Evolutionary conservation across 1,140 invertebrate genomes (phyloP), one percentile per base, ranked within the genome.

Genomic region (Agrypnia vestita): DNA sequence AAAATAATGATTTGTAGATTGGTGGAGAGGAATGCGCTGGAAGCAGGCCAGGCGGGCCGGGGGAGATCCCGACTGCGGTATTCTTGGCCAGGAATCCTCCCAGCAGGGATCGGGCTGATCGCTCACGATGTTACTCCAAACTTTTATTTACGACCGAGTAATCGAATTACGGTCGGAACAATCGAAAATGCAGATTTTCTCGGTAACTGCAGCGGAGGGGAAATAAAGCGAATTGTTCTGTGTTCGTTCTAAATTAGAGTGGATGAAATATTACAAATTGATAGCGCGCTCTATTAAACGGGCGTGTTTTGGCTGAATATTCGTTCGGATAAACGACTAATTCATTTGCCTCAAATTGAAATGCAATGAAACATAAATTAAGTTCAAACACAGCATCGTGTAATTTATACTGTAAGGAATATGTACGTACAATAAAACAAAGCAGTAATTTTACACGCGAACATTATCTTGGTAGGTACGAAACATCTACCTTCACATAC

Each of bases 91-190:
- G 77, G 74, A 79, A 79, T 73, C 69, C 74, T 21, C 44, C 17
- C 46, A 6, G 6, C 25, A 13, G 44, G 21, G 69, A 72, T 79
- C 76, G 47, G 17, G n/a, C 72, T 61, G 46, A 79, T 62, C 74
- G 76, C 53, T 72, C 76, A 56, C 69, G 76, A 82, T 71, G 80
- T 76, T 76, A 76, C 76, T 72, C 55, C 72, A 71, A 76, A 82
- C 72, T 79, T 77, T 82, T 79, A 82, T 79, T 76, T 82, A 71
- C 78, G 64, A 61, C n/a, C 51, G 62, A 72, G 55, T 79, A 82
- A 82, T 82, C 81, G 46, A 82, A 82, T 82, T 79, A 79, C 78
- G 43, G 56, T 59, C 59, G 61, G 15, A 49, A 35, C 79, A 76
- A 80, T 80, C 35, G 73, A 49, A 80, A 76, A 76, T 71, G 73